phyloP scores from a whole-genome alignment of 1,140 invertebrate species.

The Sipha flava region DNA sequence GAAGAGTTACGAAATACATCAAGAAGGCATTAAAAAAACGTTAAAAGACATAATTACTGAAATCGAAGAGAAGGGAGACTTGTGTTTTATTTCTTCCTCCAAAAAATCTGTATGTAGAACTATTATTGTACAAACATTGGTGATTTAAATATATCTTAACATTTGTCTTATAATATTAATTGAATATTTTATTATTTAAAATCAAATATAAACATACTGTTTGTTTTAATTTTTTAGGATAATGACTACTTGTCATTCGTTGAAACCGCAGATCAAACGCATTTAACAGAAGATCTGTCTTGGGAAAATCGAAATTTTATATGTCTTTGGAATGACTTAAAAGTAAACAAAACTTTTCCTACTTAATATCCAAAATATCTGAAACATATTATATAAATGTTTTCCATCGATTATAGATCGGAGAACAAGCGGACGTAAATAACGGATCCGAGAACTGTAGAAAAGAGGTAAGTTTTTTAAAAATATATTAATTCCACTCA shows the following conservation, averaged over 20 bases:
- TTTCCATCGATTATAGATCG: neutral
- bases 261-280: neutral
- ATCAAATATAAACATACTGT: no score
- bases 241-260: neutral
- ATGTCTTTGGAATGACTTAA: constrained; percentile 25
- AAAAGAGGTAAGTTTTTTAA: neutral
- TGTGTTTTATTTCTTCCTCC: neutral
- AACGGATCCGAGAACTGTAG: neutral
- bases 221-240: neutral
- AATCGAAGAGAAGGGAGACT: constrained; percentile 33
- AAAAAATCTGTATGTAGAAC: neutral
- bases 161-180: no score
- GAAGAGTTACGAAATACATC: constrained; percentile 30
- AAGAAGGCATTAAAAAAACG: constrained; percentile 32
- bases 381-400: neutral
- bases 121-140: neutral
- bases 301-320: constrained; percentile 10
- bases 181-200: no score
- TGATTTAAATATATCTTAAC: no score
- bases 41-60: constrained; percentile 34
- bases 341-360: neutral
- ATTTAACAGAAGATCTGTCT: neutral
- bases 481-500: no score
- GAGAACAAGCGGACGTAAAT: neutral
- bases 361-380: neutral